Percentiles rank a stretch among this genome's conserved stretches.
Conservation (phyloP, 2,113 vertebrate genomes). For the Suricata suricatta region DNA sequence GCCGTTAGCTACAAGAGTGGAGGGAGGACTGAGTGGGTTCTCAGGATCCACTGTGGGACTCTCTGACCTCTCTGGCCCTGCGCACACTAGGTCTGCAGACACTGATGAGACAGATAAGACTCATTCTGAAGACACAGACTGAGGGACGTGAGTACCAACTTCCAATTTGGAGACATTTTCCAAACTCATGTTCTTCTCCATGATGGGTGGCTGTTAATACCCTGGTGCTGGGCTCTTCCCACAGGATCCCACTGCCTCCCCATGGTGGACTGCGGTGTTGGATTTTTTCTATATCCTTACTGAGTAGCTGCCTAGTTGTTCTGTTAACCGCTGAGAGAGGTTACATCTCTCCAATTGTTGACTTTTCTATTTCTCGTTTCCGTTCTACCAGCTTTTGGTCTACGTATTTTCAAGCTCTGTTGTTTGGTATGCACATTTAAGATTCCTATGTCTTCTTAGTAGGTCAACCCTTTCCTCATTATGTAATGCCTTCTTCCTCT, state of each 20-base stretch:
- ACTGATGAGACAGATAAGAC: background rate
- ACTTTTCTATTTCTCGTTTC: background rate
- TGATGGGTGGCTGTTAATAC: background rate
- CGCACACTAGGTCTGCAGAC: background rate
- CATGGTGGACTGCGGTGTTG: background rate
- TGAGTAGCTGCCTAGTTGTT: background rate
- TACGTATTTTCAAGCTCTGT: background rate
- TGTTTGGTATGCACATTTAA: background rate
- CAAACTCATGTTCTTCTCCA: background rate
- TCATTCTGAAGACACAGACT: background rate
- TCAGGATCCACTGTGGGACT: background rate
- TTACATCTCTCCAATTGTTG: background rate
- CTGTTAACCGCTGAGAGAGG: background rate
- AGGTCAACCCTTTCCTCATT: background rate
- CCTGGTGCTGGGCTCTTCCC: background rate
- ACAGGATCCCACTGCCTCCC: background rate
- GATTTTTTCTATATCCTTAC: background rate
- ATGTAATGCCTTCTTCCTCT: background rate
- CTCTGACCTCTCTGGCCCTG: background rate
- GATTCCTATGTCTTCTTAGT: background rate
- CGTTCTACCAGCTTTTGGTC: background rate
- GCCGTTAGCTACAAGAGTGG: background rate
- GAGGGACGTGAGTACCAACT: background rate
- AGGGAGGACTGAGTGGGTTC: background rate
- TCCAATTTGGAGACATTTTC: background rate